These are phyloP conservation scores for Bubalus kerabau DNA, from an alignment of 2,113 vertebrate genomes.

Conservation along the genomic window DNA sequence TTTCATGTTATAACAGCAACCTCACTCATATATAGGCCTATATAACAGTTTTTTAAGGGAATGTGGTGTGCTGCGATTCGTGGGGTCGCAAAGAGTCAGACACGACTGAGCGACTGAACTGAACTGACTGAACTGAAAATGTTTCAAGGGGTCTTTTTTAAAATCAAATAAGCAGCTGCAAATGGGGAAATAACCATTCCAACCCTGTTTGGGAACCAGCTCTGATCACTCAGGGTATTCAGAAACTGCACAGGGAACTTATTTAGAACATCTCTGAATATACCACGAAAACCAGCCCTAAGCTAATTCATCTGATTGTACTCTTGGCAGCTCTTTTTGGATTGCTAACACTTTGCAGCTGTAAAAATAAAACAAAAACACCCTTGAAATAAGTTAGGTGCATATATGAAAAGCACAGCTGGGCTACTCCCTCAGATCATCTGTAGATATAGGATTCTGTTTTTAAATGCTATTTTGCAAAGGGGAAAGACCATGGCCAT, in stretches of 20 bases:
- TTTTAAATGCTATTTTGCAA: conserved; percentile 57
- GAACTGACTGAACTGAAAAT: conserved; percentile 38
- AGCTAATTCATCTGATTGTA: conserved; percentile 70
- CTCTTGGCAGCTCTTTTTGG: conserved; percentile 71
- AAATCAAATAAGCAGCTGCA: conserved; percentile 77
- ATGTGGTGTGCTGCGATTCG: background rate
- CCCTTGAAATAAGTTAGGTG: conserved; percentile 77
- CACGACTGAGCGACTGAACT: too few relatives aligned
- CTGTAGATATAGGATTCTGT: conserved; percentile 69
- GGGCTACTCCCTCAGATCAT: conserved; percentile 72
- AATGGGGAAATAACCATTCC: conserved; percentile 70
- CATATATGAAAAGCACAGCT: conserved; percentile 73
- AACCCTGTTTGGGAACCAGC: conserved; percentile 73
- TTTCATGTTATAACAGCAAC: conserved; percentile 37
- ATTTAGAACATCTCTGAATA: conserved; percentile 71
- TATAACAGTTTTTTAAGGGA: conserved; percentile 65
- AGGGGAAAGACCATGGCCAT: conserved; percentile 24
- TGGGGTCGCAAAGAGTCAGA: too few relatives aligned
- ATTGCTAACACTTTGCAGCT: conserved; percentile 75
- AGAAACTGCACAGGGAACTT: conserved; percentile 64
- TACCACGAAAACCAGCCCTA: conserved; percentile 60
- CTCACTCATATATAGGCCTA: conserved; percentile 37
- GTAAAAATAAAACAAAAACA: conserved; percentile 75
- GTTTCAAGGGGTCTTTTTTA: conserved; percentile 71
- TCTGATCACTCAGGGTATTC: conserved; percentile 75